A percentile compares a stretch with the other conserved stretches of the same genome.
Conservation (phyloP, 1,140 invertebrate genomes). For the honey bee (Apis mellifera) region DNA sequence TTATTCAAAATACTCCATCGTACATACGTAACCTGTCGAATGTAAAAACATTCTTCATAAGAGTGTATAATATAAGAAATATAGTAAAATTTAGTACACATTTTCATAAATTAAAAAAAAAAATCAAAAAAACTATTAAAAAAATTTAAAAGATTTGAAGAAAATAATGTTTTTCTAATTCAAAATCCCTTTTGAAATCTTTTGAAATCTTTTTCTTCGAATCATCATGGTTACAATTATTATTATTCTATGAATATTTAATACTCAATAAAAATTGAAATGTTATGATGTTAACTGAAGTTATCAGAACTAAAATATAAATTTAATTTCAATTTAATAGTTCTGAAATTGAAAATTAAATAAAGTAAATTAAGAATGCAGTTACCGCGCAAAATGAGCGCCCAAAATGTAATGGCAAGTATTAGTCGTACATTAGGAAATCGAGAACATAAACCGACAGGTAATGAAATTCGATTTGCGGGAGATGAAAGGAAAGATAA, state of each 20-base stretch:
- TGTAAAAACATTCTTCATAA: not conserved
- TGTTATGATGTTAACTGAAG: not conserved
- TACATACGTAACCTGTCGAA: not conserved
- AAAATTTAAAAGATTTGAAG: not conserved
- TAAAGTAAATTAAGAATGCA: slow-evolving; percentile 64
- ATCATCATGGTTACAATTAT: not conserved
- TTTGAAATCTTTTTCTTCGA: not conserved
- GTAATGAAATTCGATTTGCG: slow-evolving; percentile 86
- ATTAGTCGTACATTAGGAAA: slow-evolving; percentile 75
- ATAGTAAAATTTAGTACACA: not conserved
- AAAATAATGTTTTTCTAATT: not conserved
- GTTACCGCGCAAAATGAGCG: slow-evolving; percentile 78
- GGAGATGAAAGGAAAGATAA: slow-evolving; percentile 90
- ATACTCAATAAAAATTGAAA: not conserved
- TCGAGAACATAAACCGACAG: slow-evolving; percentile 74
- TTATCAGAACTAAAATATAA: not conserved
- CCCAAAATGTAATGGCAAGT: slow-evolving; percentile 78
- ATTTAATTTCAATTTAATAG: not conserved
- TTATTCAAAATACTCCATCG: not conserved
- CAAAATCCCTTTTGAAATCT: no score
- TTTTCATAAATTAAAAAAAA: slow-evolving; percentile 18
- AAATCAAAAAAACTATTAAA: not conserved
- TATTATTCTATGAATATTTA: not conserved
- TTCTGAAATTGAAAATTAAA: not conserved
- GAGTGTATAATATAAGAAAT: not conserved